A percentile compares a stretch with the other conserved stretches of the same genome.
Evolutionary conservation across 1,140 invertebrate genomes (phyloP).

Genomic region (Cardiocondyla obscurior): DNA sequence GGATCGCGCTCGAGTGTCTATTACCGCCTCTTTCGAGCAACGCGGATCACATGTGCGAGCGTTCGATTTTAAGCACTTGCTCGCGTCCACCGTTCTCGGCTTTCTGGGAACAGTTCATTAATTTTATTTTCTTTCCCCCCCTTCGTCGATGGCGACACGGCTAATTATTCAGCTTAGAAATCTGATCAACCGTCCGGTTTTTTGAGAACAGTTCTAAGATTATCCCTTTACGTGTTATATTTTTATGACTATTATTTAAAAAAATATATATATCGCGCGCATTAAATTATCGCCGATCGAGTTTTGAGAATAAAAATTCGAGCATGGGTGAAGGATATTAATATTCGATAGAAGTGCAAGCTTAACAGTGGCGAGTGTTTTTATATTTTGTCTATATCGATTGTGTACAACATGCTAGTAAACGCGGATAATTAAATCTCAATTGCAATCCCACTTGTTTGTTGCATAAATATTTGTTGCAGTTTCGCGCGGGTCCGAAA

Average conservation of each 20-base stretch:
- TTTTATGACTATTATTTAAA: not conserved
- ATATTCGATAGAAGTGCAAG: conserved; percentile 26
- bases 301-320: conserved; percentile 2
- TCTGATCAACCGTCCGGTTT: not conserved
- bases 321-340: conserved; percentile 36
- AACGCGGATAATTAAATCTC: conserved; percentile 52
- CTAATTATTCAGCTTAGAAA: not conserved
- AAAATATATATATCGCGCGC: too few species aligned
- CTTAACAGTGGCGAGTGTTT: not conserved
- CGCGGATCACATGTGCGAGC: not conserved
- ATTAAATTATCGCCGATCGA: not conserved
- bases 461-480: conserved; percentile 48
- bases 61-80: not conserved
- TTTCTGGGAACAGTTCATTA: not conserved
- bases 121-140: not conserved
- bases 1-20: conserved; percentile 18
- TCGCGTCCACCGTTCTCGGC: not conserved
- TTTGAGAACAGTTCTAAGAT: not conserved
- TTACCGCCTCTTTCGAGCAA: not conserved
- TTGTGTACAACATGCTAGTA: conserved; percentile 23
- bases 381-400: conserved; percentile 25
- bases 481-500: conserved; percentile 14
- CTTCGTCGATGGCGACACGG: not conserved
- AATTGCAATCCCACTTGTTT: conserved; percentile 39
- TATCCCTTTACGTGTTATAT: not conserved